Conservation (phyloP, 2,888 invertebrate genomes). For the Prosapia bicincta region DNA sequence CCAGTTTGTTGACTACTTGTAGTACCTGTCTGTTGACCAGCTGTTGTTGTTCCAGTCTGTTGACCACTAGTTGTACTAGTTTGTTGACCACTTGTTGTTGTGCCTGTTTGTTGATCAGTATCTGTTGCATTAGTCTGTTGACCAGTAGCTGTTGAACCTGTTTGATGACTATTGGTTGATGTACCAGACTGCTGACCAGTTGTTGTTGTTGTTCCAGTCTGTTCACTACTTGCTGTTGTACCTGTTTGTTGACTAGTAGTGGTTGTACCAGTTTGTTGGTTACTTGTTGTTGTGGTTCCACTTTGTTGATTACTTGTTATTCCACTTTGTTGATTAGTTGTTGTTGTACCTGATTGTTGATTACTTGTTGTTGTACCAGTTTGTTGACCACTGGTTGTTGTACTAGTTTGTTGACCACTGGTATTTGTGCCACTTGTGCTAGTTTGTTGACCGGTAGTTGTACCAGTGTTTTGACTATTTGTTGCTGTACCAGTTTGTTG, state of each 20-base stretch:
- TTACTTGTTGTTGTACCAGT: slow-evolving; percentile 16
- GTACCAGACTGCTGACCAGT: slow-evolving; percentile 17
- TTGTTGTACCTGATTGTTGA: slow-evolving; percentile 14
- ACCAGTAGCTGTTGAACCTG: slow-evolving; percentile 25
- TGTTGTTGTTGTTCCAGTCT: slow-evolving; percentile 16
- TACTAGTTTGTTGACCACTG: slow-evolving; percentile 31
- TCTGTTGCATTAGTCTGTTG: slow-evolving; percentile 26
- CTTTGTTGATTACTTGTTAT: slow-evolving; percentile 13
- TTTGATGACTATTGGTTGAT: slow-evolving; percentile 22
- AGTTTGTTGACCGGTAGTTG: slow-evolving; percentile 22
- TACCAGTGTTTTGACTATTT: slow-evolving; percentile 25
- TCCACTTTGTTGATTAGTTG: slow-evolving; percentile 27
- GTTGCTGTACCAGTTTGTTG: slow-evolving; percentile 23
- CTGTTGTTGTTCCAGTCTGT: slow-evolving; percentile 12
- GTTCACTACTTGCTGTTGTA: slow-evolving; percentile 23
- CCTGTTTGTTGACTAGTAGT: slow-evolving; percentile 30
- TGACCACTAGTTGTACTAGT: slow-evolving; percentile 18
- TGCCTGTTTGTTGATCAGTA: slow-evolving; percentile 23
- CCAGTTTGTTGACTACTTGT: slow-evolving; percentile 31
- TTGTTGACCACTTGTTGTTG: slow-evolving; percentile 30
- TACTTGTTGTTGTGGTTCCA: slow-evolving; percentile 7
- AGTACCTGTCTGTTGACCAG: slow-evolving; percentile 25
- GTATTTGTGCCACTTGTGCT: background rate
- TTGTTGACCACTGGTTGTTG: slow-evolving; percentile 29
- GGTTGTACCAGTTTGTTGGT: slow-evolving; percentile 27